Base-by-base conservation (phyloP, 2,113 vertebrate species). In the Takifugu flavidus region DNA sequence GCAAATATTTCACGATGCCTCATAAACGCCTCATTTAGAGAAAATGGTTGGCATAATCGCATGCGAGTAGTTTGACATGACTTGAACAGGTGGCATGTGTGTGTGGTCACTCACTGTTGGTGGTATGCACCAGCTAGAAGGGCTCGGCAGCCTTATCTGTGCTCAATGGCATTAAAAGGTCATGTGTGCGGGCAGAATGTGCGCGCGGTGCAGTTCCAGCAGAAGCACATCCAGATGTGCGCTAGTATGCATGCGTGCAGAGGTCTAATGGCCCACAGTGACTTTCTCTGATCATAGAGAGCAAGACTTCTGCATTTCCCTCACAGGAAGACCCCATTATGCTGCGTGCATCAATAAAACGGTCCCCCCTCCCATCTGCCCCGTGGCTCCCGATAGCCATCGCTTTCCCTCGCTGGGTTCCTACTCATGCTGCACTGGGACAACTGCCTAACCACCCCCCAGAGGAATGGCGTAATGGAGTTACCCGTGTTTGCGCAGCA, bases 221-320 rank as follows among this genome's bases (percentile, higher is more conserved):
- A 59, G 74, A 84, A 87, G 58, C 69, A 72, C 65, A 86, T 84
- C 86, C 86, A 89, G 83, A 89, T 89, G 83, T 86, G 78, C 51
- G 56, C 49, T 72, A 62, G 53, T 66, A 72, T 76, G 76, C 70
- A 49, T 80, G 70, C 75, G 73, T 70, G 71, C 78, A 56, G 74
- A 77, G 80, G 67, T 44, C 75, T 82, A 79, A 84, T 72, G 74
- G 72, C 67, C 70, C 78, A 77, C 64, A 70, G 78, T 78, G 49
- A 75, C 71, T 84, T 46, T 72, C 54, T 77, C 67, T 70, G 61
- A 77, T 85, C 74, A 67, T 62, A 54, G 1, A 65, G 49, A 26
- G 67, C 79, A 65, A 70, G 80, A 73, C 77, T 10, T 74, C 72
- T 20, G 20, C 20, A 20, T 20, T 20, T 20, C 20, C 20, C 20